These are phyloP conservation scores for Sula dactylatra DNA, from an alignment of 2,113 vertebrate genomes.

Conservation along the genomic window DNA sequence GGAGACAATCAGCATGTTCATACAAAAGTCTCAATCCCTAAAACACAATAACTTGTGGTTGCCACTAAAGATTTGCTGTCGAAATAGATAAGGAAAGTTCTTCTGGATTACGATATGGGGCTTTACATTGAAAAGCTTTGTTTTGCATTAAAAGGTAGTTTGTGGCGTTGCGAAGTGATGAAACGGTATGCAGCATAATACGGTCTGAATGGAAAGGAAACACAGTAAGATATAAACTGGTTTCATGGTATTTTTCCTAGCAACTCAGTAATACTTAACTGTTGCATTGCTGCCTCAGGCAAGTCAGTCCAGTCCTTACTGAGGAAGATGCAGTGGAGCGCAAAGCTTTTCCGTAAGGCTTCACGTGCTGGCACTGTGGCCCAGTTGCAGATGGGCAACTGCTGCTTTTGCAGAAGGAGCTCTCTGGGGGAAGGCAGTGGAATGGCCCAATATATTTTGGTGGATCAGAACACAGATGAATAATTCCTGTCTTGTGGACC, in stretches of 20 bases:
- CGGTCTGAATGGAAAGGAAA: constrained; percentile 24
- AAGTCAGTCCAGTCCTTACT: not conserved
- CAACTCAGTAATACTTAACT: not conserved
- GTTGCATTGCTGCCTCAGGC: not conserved
- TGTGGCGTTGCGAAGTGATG: constrained; percentile 60
- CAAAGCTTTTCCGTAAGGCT: not conserved
- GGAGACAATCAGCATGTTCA: constrained; percentile 59
- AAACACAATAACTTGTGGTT: constrained; percentile 65
- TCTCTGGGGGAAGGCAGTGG: rapidly evolving
- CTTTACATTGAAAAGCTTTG: constrained; percentile 62
- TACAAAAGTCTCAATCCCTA: constrained; percentile 55
- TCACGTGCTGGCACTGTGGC: rapidly evolving
- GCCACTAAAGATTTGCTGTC: constrained; percentile 66
- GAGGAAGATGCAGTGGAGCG: not conserved
- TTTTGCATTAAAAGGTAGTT: constrained; percentile 54
- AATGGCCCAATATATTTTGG: rapidly evolving
- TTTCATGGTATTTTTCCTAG: not conserved
- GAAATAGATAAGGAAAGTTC: constrained; percentile 60
- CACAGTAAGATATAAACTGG: not conserved
- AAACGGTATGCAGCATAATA: constrained; percentile 24
- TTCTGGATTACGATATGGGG: constrained; percentile 53
- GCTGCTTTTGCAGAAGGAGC: not conserved
- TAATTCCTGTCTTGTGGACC: not conserved
- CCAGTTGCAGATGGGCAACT: not conserved
- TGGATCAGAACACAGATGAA: not conserved